Base-by-base conservation (phyloP, 2,888 invertebrate genomes). In the Podabrus alpinus region DNA sequence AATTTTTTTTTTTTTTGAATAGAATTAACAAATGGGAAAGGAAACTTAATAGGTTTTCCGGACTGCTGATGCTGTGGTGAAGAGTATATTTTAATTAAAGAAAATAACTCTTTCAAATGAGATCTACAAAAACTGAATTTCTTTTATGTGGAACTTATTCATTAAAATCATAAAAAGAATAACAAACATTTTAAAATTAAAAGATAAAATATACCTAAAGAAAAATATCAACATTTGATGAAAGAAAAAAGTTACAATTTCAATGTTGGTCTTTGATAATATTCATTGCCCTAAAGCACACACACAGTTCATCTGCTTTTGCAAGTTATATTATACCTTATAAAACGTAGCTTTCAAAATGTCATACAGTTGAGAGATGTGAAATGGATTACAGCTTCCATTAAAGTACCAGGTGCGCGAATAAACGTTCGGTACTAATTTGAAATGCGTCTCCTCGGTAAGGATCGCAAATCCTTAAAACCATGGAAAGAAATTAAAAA, bases 231-330 rank as follows among this genome's bases (percentile, higher is more conserved):
- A 45, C 45, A 45, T 64, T 59, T 72, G 62, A 68, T 72, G 72
- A 72, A 72, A 68, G 29, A 45, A 24, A 59, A 61, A 62, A 71
- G 67, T 71, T 66, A 71, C 67, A 66, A 71, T 71, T 66, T 71
- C 67, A 24, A 67, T 71, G 71, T 72, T 16, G 67, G 67, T 60
- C 72, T 68, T 61, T 67, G 45, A 19, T 21, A 59, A 66, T 25
- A 29, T 29, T 45, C 45, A 66, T 66, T 19, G 71, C 71, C 71
- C 45, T 5, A 45, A 21, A 59, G 71, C 66, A 15, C 21, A 59
- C 21, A 59, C 17, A 71, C 71, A 60, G 66, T 71, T 71, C 71
- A 71, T 67, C 67, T 66, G 71, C 67, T 60, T 67, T 67, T 25
- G 16, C 60, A 60, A 67, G 66, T 66, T 16, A 19, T 62, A 62